Evolutionary conservation across 2,888 invertebrate species (phyloP).

Genomic region (Lumbricus terrestris): DNA sequence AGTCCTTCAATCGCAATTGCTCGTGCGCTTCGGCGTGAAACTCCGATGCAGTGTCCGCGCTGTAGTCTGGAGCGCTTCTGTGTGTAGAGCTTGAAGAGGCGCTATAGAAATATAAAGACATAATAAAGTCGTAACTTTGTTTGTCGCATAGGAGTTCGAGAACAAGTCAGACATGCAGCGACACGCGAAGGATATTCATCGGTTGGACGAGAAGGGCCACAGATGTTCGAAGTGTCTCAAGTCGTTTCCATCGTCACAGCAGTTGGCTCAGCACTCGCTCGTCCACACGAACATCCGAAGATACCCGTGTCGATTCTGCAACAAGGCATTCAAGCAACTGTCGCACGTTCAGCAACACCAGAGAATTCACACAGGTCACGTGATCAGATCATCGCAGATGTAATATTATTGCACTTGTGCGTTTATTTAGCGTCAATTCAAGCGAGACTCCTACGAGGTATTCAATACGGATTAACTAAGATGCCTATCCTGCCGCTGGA

Average conservation of each 20-base stretch:
- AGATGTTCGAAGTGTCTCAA: conserved; percentile 97
- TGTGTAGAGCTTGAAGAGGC: no score
- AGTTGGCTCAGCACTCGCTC: conserved; percentile 90
- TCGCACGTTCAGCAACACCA: conserved; percentile 97
- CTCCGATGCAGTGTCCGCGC: no score
- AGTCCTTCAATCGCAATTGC: no score
- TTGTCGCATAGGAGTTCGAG: conserved; percentile 38
- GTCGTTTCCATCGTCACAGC: conserved; percentile 94
- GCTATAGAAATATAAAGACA: no score
- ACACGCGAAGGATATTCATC: conserved; percentile 41
- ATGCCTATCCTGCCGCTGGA: background rate
- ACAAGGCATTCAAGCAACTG: conserved; percentile 91
- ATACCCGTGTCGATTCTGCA: conserved; percentile 95
- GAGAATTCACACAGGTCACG: conserved; percentile 86
- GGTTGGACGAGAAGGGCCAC: conserved; percentile 77
- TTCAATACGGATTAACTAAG: background rate
- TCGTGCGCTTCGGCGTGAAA: no score
- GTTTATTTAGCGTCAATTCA: background rate
- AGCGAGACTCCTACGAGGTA: no score
- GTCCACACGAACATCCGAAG: conserved; percentile 96
- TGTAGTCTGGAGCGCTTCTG: no score
- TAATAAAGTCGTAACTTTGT: background rate
- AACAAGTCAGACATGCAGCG: conserved; percentile 41
- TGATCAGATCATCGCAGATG: no score
- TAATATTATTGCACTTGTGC: background rate